phyloP scores from a whole-genome alignment of 2,797 vertebrate genomes.

The Hyperoplus immaculatus region DNA sequence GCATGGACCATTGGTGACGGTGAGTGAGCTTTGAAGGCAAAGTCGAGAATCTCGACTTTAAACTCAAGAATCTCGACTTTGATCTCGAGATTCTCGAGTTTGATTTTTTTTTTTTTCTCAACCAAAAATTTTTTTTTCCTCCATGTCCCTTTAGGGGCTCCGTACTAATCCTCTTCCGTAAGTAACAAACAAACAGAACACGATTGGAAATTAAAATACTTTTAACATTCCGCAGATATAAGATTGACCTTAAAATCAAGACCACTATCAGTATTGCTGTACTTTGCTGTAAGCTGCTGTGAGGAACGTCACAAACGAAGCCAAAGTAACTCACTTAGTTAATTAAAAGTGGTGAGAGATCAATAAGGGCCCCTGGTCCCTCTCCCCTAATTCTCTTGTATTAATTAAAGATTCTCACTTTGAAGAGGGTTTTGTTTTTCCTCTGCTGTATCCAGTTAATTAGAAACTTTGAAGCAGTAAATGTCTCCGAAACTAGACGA shows the following conservation, averaged over 20 bases:
- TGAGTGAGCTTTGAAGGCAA: too few species aligned
- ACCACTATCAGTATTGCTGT: conserved; percentile 16
- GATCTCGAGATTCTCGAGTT: too few species aligned
- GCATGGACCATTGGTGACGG: too few species aligned
- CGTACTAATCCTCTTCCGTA: background rate
- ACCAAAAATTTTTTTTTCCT: too few species aligned
- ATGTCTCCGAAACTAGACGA: conserved; percentile 44
- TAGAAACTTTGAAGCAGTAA: conserved; percentile 64
- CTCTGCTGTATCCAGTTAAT: conserved; percentile 68
- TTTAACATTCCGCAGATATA: conserved; percentile 1
- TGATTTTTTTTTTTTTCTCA: too few species aligned
- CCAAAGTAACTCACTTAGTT: conserved; percentile 67
- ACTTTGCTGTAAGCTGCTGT: conserved; percentile 30
- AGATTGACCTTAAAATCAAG: conserved; percentile 21
- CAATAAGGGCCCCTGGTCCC: conserved; percentile 69
- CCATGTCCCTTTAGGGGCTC: too few species aligned
- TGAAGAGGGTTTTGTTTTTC: conserved; percentile 58
- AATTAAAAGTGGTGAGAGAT: conserved; percentile 72
- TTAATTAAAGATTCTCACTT: conserved; percentile 80
- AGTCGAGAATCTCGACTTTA: too few species aligned
- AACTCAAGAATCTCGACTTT: too few species aligned
- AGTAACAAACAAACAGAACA: conserved; percentile 1
- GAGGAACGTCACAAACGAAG: conserved; percentile 50
- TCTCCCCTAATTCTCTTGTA: conserved; percentile 68
- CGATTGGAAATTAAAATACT: background rate